Conservation (phyloP, 1,140 invertebrate species). For the Eupristina koningsbergeri region DNA sequence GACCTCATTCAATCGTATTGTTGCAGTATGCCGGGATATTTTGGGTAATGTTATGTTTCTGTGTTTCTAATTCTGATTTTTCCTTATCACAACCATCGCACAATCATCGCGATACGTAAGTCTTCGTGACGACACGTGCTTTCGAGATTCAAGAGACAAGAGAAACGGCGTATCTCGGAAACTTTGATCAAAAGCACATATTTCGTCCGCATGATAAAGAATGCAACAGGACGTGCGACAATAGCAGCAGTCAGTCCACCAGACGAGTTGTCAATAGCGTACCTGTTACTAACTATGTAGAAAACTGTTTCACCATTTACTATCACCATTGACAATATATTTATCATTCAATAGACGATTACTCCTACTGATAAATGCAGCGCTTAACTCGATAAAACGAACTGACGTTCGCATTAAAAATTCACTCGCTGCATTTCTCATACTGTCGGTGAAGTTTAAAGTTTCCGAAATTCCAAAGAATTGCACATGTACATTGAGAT, state of each 20-base stretch:
- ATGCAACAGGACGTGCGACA: constrained; percentile 63
- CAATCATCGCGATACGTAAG: constrained; percentile 50
- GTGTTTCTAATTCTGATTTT: constrained; percentile 45
- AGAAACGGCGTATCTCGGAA: constrained; percentile 56
- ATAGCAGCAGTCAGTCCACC: constrained; percentile 74
- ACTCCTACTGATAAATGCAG: constrained; percentile 29
- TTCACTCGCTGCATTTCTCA: constrained; percentile 24
- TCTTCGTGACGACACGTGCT: constrained; percentile 30
- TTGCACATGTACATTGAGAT: not conserved
- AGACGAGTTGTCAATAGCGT: constrained; percentile 72
- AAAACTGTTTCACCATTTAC: constrained; percentile 43
- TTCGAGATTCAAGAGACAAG: constrained; percentile 42
- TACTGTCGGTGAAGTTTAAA: constrained; percentile 23
- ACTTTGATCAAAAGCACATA: constrained; percentile 57
- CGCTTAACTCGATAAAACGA: not conserved
- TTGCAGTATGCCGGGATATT: constrained; percentile 59
- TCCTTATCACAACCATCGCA: constrained; percentile 46
- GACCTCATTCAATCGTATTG: constrained; percentile 59
- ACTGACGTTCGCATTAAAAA: not conserved
- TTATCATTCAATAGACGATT: constrained; percentile 1
- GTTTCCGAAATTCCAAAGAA: constrained; percentile 25
- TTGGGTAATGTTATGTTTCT: constrained; percentile 50
- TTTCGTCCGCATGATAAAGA: constrained; percentile 59
- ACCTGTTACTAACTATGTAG: constrained; percentile 48
- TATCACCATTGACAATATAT: constrained; percentile 24